Evolutionary conservation across 2,797 vertebrate genomes (phyloP).

Genomic region (Myoxocephalus aenaeus): DNA sequence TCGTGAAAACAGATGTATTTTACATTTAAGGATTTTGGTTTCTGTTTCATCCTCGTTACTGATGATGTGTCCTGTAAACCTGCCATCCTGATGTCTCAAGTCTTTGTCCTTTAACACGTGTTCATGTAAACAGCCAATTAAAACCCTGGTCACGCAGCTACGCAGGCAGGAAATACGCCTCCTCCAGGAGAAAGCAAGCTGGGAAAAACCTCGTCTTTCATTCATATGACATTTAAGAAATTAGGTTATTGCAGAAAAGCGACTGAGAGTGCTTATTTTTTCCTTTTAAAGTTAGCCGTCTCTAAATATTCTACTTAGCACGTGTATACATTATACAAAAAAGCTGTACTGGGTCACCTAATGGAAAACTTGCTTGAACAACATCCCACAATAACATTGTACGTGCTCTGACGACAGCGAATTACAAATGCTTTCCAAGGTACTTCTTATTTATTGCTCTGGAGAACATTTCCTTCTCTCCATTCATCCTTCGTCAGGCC

Average conservation of each 20-base stretch:
- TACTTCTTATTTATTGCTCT: neutral
- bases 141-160: neutral
- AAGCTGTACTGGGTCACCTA: neutral
- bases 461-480: conserved; percentile 27
- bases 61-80: neutral
- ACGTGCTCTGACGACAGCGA: neutral
- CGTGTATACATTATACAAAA: neutral
- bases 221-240: neutral
- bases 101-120: neutral
- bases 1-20: neutral
- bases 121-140: neutral
- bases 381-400: neutral
- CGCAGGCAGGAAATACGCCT: neutral
- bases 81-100: too few species aligned
- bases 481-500: neutral
- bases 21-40: neutral
- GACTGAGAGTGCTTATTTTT: neutral
- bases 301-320: neutral
- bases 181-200: too few species aligned
- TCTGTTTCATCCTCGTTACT: neutral
- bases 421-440: neutral
- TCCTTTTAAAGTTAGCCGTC: neutral
- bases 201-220: too few species aligned
- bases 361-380: neutral
- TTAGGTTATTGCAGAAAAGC: neutral